Evolutionary conservation across 1,140 invertebrate species (phyloP).

Genomic region (Zaprionus davidi): DNA sequence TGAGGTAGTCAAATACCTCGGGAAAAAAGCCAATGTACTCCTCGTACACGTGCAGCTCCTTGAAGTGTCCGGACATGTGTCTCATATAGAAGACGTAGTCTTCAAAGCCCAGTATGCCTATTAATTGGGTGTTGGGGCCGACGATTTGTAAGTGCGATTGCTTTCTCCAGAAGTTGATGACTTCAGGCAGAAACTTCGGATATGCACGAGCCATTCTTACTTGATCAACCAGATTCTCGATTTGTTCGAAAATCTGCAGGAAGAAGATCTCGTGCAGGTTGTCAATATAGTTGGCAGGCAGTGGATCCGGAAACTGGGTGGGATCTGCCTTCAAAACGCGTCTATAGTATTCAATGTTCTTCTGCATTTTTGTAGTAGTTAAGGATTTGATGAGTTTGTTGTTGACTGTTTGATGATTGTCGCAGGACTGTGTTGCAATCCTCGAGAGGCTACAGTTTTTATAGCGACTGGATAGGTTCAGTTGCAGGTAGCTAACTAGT

Average conservation of each 20-base stretch:
- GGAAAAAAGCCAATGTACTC: constrained; percentile 64
- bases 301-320: constrained; percentile 6
- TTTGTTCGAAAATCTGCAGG: constrained; percentile 70
- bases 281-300: constrained; percentile 62
- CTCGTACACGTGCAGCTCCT: constrained; percentile 63
- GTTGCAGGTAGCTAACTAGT: too few relatives aligned
- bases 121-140: constrained; percentile 58
- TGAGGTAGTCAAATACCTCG: constrained; percentile 67
- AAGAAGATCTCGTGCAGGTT: constrained; percentile 69
- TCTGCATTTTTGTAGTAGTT: constrained; percentile 18
- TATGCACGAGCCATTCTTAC: constrained; percentile 73
- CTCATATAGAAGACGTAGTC: constrained; percentile 76
- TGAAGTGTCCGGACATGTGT: constrained; percentile 58
- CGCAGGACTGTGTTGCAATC: constrained; percentile 25
- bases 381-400: background rate
- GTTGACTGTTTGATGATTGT: constrained; percentile 14
- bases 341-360: constrained; percentile 49
- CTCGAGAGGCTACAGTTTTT: background rate
- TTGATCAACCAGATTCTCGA: constrained; percentile 63
- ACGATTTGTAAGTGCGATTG: constrained; percentile 47
- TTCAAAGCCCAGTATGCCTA: constrained; percentile 63
- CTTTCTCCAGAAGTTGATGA: constrained; percentile 58
- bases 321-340: constrained; percentile 39
- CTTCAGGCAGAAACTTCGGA: constrained; percentile 59
- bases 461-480: constrained; percentile 3